Conservation (phyloP, 2,797 vertebrate species). For the Myotis daubentonii region DNA sequence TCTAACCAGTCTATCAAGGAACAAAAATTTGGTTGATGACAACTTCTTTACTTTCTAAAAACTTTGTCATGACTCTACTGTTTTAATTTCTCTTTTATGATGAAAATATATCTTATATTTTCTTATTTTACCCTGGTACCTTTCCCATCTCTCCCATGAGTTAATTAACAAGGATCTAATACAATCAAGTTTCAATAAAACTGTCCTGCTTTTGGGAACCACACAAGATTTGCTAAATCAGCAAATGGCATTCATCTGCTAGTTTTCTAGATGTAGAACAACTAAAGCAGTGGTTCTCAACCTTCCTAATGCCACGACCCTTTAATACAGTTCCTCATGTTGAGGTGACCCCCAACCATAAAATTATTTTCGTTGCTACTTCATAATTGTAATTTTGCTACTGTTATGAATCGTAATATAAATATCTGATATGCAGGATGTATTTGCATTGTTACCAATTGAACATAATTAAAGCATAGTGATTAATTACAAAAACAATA, state of each 20-base stretch:
- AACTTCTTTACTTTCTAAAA: slow-evolving; percentile 23
- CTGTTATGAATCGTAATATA: no score
- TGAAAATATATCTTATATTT: not conserved
- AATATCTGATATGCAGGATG: no score
- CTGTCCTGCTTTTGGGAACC: not conserved
- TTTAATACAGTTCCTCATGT: no score
- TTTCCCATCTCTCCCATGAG: not conserved
- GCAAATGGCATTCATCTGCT: not conserved
- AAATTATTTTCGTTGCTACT: no score
- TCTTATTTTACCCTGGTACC: not conserved
- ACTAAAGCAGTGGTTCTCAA: not conserved
- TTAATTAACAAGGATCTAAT: slow-evolving; percentile 29
- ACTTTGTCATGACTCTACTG: not conserved
- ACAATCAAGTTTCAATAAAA: not conserved
- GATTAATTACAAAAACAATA: no score
- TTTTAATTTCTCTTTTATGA: slow-evolving; percentile 4
- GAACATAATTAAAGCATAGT: no score
- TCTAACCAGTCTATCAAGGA: not conserved
- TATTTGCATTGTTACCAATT: no score
- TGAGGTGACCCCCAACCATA: no score
- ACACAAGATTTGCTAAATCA: not conserved
- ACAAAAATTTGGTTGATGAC: not conserved
- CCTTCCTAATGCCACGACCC: no score
- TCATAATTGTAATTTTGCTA: no score
- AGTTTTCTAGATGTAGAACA: not conserved